A percentile compares a stretch with the other conserved stretches of the same genome.
Conservation (phyloP, 2,797 vertebrate species). For the Centroberyx gerrardi region DNA sequence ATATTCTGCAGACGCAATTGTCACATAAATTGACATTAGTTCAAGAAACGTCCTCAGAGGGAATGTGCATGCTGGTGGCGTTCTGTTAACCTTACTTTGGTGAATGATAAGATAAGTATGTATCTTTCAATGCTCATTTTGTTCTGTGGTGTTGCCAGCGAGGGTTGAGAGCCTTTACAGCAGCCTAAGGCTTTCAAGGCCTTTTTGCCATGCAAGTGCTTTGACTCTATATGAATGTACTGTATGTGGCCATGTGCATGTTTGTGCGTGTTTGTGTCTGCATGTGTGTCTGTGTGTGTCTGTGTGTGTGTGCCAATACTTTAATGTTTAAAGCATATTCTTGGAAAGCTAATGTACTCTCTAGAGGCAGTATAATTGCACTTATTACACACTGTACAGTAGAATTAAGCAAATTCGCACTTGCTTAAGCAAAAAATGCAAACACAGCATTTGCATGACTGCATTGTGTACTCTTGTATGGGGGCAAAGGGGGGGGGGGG, state of each 20-base stretch:
- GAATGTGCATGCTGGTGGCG: not conserved
- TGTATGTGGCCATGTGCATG: not conserved
- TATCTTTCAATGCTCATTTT: conserved; percentile 5
- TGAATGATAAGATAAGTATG: not conserved
- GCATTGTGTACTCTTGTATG: conserved; percentile 65
- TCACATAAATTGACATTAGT: conserved; percentile 37
- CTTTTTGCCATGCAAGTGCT: not conserved
- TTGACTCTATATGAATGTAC: not conserved
- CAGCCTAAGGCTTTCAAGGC: not conserved
- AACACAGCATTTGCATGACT: conserved; percentile 79
- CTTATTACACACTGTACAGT: conserved; percentile 65
- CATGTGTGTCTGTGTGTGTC: not conserved
- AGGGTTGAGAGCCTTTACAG: not conserved
- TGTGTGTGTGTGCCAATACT: conserved; percentile 18
- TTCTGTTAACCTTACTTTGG: not conserved
- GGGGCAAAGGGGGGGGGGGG: conserved; percentile 38
- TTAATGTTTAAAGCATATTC: conserved; percentile 48
- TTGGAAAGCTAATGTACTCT: conserved; percentile 62
- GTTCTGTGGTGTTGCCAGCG: not conserved
- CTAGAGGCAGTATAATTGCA: conserved; percentile 67
- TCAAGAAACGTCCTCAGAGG: conserved; percentile 25
- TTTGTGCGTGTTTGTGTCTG: not conserved
- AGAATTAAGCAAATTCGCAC: conserved; percentile 77
- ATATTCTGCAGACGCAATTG: conserved; percentile 33
- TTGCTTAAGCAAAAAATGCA: conserved; percentile 76